phyloP scores from a whole-genome alignment of 2,888 invertebrate species.

The Ormyrus pomaceus region DNA sequence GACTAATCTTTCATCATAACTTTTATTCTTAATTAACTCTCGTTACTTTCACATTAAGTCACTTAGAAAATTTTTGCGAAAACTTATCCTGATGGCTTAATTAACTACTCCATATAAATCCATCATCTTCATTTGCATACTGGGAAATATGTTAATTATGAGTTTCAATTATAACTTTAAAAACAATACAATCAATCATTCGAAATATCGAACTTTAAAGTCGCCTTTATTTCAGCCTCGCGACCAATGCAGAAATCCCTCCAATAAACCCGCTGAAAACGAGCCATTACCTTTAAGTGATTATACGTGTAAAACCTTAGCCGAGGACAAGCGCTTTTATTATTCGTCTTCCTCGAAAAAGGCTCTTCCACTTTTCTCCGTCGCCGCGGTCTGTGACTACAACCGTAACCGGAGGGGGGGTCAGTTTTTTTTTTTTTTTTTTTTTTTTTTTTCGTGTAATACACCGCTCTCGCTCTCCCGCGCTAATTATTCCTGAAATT shows the following conservation, averaged over 20 bases:
- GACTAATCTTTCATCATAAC: constrained; percentile 23
- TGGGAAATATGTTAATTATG: constrained; percentile 8
- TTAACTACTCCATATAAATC: constrained; percentile 39
- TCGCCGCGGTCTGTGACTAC: neutral
- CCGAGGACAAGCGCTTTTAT: neutral
- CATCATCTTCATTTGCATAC: constrained; percentile 35
- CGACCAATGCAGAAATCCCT: no score
- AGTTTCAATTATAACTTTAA: constrained; percentile 15
- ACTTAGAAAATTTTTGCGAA: constrained; percentile 41
- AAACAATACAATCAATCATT: neutral
- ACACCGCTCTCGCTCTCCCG: neutral
- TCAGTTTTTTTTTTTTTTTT: neutral
- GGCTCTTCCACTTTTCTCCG: neutral
- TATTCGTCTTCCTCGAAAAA: neutral
- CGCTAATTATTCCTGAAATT: constrained; percentile 39
- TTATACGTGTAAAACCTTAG: neutral
- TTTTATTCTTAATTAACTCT: constrained; percentile 46
- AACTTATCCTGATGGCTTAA: constrained; percentile 32
- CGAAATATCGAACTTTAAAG: neutral
- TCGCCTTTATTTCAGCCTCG: neutral
- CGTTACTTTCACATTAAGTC: constrained; percentile 36
- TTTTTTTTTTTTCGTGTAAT: neutral
- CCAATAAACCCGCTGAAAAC: no score
- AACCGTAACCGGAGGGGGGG: neutral
- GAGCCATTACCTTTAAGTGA: no score